Percentiles rank a stretch among this genome's conserved stretches.
Evolutionary conservation across 2,888 invertebrate genomes (phyloP).

Genomic region (Gortyna flavago): DNA sequence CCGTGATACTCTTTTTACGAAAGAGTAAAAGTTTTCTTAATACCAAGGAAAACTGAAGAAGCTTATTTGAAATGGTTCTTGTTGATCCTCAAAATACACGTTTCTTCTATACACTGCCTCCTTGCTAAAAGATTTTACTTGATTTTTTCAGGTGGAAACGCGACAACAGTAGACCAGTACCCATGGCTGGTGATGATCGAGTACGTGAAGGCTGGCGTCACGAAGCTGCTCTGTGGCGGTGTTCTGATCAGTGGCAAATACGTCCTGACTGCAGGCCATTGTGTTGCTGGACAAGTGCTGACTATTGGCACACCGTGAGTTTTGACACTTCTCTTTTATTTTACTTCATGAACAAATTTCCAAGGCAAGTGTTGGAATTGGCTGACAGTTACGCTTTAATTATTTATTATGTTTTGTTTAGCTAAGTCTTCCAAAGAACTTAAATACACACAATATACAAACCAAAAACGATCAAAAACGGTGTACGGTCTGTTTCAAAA

Average conservation of each 20-base stretch:
- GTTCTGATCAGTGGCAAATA: slow-evolving; percentile 88
- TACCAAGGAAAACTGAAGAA: not conserved
- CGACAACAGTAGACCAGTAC: slow-evolving; percentile 87
- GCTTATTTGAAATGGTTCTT: not conserved
- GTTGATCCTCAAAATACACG: not conserved
- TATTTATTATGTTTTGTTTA: not conserved
- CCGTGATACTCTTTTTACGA: not conserved
- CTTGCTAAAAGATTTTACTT: not conserved
- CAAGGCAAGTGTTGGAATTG: not conserved
- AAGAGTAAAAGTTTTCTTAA: not conserved
- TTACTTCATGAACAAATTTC: not conserved
- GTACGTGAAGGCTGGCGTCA: slow-evolving; percentile 72
- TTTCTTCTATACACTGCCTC: not conserved
- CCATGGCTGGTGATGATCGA: slow-evolving; percentile 90
- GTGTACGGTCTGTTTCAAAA: not conserved
- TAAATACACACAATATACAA: not conserved
- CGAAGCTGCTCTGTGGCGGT: slow-evolving; percentile 80
- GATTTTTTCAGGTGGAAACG: slow-evolving; percentile 72
- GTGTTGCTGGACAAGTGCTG: slow-evolving; percentile 81
- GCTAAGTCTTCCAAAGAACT: not conserved
- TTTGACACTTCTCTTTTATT: not conserved
- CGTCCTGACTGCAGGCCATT: slow-evolving; percentile 90
- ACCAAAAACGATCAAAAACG: not conserved
- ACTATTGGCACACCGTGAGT: slow-evolving; percentile 85
- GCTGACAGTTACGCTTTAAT: not conserved